Evolutionary conservation across 2,888 invertebrate species (phyloP).

Genomic region (Sepioteuthis lessoniana): DNA sequence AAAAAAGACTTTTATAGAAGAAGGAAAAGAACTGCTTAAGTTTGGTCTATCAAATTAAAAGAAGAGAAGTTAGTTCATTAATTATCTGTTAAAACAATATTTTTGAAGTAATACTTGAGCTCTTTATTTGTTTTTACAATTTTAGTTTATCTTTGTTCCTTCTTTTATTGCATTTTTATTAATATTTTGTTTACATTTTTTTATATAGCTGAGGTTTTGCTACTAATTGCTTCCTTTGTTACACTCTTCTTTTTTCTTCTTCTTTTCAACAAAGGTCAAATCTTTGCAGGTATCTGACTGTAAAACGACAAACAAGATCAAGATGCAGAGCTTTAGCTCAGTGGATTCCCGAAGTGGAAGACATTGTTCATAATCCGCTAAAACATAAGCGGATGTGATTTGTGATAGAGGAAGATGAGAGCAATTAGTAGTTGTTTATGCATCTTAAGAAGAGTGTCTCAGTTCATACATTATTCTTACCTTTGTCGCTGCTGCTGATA

Average conservation of each 20-base stretch:
- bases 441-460: too few relatives aligned
- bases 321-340: neutral
- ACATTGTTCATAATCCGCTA: neutral
- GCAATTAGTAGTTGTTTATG: too few relatives aligned
- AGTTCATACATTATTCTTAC: too few relatives aligned
- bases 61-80: too few relatives aligned
- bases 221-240: neutral
- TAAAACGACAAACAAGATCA: neutral
- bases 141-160: neutral
- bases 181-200: neutral
- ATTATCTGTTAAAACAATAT: too few relatives aligned
- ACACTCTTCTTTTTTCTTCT: neutral
- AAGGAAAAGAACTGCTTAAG: too few relatives aligned
- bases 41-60: too few relatives aligned
- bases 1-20: too few relatives aligned
- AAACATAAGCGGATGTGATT: neutral
- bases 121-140: too few relatives aligned
- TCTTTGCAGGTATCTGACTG: neutral
- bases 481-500: too few relatives aligned
- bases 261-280: neutral
- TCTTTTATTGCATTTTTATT: neutral
- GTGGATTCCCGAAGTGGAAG: neutral
- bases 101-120: too few relatives aligned
- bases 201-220: neutral
- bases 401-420: neutral